Evolutionary conservation across 1,140 invertebrate genomes (phyloP), one percentile per base, ranked within the genome.

Genomic region (Callitettix versicolor): DNA sequence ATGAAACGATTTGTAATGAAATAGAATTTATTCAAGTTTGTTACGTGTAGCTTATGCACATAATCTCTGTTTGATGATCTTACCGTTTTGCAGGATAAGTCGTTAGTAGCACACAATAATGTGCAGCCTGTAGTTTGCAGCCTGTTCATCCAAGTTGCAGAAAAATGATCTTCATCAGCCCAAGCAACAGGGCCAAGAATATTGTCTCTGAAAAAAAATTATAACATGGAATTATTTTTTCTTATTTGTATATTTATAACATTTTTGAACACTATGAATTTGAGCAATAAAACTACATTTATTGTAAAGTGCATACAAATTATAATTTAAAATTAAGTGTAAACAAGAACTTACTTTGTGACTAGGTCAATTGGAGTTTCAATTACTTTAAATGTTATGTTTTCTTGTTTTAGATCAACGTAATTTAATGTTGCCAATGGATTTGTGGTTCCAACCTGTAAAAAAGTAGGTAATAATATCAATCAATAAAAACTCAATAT

Each of bases 141-240:
- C 58, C 92, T 75, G 63, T 92, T 92, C 69, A 91, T 77, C 88
- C 91, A 95, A 18, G 84, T 78, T 1, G 88, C 80, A 18, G 60
- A 47, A 20, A 65, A 36, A 33, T 58, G 47, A 14, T 77, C 69
- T 34, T 84, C 77, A 42, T 82, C 82, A 9, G 81, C 79, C 86
- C 93, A 96, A 22, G 77, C 70, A 0, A 94, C 88, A 50, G 82
- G 69, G 3, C 79, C 76, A 55, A 88, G 71, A 63, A 88, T 84
- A 62, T 82, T 74, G 57, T 87, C 79, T 6, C 73, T 75, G 58
- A n/a, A n/a, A n/a, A n/a, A n/a, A n/a, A n/a, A n/a, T n/a, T n/a
- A n/a, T n/a, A n/a, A n/a, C n/a, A n/a, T n/a, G n/a, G n/a, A n/a
- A n/a, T n/a, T n/a, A n/a, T n/a, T n/a, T n/a, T n/a, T n/a, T n/a